Conservation (phyloP, 1,140 invertebrate genomes). For the Rhagoletis zephyria region DNA sequence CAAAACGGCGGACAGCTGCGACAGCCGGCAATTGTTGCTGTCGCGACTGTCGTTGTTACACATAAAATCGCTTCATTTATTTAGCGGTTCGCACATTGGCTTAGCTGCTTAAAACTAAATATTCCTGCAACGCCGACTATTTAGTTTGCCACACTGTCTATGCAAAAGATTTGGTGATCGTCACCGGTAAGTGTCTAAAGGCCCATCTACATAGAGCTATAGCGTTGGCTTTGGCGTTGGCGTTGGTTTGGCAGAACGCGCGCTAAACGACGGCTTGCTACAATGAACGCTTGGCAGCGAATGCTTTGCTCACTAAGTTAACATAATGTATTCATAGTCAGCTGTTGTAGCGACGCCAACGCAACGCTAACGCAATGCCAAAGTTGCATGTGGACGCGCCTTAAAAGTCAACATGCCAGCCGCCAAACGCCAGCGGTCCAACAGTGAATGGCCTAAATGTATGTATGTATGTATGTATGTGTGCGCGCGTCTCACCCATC, state of each 20-base stretch:
- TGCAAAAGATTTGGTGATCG: background rate
- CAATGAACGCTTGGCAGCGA: no score
- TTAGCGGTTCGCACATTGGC: conserved; percentile 2
- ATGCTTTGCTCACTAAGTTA: no score
- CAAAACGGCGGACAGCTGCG: conserved; percentile 47
- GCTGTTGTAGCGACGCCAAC: no score
- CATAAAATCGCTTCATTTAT: conserved; percentile 50
- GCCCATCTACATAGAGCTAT: no score
- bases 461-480: background rate
- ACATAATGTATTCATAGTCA: no score
- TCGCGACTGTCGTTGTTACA: conserved; percentile 45
- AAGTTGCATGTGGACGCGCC: no score
- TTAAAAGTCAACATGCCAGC: background rate
- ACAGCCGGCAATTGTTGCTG: conserved; percentile 50
- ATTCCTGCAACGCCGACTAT: no score
- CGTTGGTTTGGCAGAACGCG: no score
- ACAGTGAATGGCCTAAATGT: background rate
- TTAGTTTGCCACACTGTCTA: background rate
- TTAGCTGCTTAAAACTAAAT: background rate
- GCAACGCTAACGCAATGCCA: no score
- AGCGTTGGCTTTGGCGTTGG: no score
- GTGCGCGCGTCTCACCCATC: background rate
- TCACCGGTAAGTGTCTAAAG: background rate
- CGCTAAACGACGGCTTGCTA: no score
- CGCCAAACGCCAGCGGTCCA: background rate